A percentile compares a stretch with the other conserved stretches of the same genome.
These are phyloP conservation scores for Halcyon malimbica DNA, from an alignment of 2,113 vertebrate species.

Conservation along the genomic window DNA sequence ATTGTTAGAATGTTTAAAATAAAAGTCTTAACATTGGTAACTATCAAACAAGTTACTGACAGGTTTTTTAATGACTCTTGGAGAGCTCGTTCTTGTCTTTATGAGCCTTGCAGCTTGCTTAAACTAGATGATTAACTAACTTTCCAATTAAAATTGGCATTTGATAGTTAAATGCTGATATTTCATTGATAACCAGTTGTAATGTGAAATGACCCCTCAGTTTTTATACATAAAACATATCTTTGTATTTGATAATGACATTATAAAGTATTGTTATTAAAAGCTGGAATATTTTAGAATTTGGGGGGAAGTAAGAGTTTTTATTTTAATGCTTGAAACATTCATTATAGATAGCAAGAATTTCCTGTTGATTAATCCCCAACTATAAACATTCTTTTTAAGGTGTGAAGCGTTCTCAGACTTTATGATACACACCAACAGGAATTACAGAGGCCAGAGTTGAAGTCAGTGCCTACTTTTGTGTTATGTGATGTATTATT, in stretches of 20 bases:
- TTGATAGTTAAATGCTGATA: background rate
- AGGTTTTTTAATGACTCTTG: background rate
- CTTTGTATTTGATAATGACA: background rate
- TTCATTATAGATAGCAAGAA: background rate
- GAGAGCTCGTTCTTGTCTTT: background rate
- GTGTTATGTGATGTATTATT: background rate
- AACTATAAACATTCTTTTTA: background rate
- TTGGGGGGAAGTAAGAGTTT: background rate
- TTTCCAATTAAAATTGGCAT: background rate
- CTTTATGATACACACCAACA: background rate
- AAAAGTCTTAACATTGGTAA: rapidly evolving
- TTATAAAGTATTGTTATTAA: background rate
- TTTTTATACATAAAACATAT: background rate
- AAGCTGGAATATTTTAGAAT: background rate
- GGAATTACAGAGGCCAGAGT: background rate
- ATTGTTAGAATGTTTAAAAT: background rate
- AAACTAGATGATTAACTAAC: background rate
- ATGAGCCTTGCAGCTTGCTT: background rate
- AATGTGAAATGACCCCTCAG: background rate
- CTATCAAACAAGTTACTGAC: background rate
- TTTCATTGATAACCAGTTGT: background rate
- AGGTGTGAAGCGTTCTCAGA: background rate
- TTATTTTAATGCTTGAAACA: background rate
- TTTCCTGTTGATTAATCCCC: background rate
- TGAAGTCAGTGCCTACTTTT: background rate